phyloP scores from a whole-genome alignment of 2,797 vertebrate genomes.

The Enteromius radiatus region DNA sequence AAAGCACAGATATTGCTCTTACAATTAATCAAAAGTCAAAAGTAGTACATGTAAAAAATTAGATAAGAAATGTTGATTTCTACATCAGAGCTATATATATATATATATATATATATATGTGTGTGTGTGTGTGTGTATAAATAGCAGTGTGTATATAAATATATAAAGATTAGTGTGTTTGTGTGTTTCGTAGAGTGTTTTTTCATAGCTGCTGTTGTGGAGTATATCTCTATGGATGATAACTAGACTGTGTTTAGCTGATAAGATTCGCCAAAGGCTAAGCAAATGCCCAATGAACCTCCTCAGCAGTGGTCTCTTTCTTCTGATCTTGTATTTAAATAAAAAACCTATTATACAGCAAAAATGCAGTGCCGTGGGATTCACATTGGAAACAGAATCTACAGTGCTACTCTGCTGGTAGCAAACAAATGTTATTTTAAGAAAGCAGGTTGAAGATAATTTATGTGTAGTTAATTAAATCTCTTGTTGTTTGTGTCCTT shows the following conservation, averaged over 20 bases:
- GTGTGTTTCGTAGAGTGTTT: conserved; percentile 57
- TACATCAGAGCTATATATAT: background rate
- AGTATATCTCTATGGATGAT: conserved; percentile 70
- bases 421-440: conserved; percentile 88
- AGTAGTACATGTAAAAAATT: background rate
- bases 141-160: too few relatives aligned
- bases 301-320: conserved; percentile 78
- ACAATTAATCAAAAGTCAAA: background rate
- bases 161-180: background rate
- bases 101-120: too few relatives aligned
- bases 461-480: conserved; percentile 87
- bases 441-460: conserved; percentile 83
- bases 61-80: background rate
- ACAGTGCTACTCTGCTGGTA: conserved; percentile 79
- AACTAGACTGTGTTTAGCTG: conserved; percentile 78
- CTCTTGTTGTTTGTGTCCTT: conserved; percentile 84
- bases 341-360: conserved; percentile 87
- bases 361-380: conserved; percentile 79
- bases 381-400: conserved; percentile 73
- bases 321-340: conserved; percentile 85
- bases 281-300: conserved; percentile 74
- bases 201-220: conserved; percentile 27
- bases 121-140: too few relatives aligned
- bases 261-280: conserved; percentile 75
- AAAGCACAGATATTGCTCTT: background rate